Conservation (phyloP, 2,113 vertebrate species). For the Carassius carassius region DNA sequence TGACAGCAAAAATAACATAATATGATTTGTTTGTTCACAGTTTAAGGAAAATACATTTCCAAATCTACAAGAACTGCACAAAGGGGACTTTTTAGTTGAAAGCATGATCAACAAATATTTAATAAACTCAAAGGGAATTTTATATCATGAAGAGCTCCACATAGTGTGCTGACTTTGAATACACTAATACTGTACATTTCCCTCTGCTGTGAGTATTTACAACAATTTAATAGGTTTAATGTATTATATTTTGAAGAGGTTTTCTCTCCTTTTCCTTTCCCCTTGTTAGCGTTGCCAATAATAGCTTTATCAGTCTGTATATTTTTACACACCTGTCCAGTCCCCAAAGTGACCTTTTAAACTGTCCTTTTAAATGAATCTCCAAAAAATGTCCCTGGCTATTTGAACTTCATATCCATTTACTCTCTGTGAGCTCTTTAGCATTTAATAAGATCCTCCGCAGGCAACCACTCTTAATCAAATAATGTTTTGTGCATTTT, state of each 20-base stretch:
- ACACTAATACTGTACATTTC: not conserved
- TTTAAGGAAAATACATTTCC: not conserved
- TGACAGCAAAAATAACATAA: not conserved
- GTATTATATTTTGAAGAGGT: not conserved
- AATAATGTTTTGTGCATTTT: conserved; percentile 56
- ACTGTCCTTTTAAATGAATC: conserved; percentile 12
- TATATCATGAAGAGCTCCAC: not conserved
- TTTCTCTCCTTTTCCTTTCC: not conserved
- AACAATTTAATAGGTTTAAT: not conserved
- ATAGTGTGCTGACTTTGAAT: not conserved
- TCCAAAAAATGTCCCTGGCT: not conserved
- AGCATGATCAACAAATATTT: not conserved
- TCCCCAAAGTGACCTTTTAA: conserved; percentile 39
- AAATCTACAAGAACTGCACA: not conserved
- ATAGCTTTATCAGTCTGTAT: conserved; percentile 5
- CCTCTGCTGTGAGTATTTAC: not conserved
- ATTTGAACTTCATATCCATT: conserved; percentile 40
- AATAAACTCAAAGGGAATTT: not conserved
- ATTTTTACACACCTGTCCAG: conserved; percentile 21
- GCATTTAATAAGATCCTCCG: conserved; percentile 36
- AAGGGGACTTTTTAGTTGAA: not conserved
- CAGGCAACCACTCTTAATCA: conserved; percentile 51
- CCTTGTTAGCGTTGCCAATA: not conserved
- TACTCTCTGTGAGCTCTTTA: conserved; percentile 42
- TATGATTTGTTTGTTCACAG: not conserved